Percentiles rank a stretch among this genome's conserved stretches.
These are phyloP conservation scores for Nothoprocta pentlandii DNA, from an alignment of 2,113 vertebrate species.

Conservation along the genomic window DNA sequence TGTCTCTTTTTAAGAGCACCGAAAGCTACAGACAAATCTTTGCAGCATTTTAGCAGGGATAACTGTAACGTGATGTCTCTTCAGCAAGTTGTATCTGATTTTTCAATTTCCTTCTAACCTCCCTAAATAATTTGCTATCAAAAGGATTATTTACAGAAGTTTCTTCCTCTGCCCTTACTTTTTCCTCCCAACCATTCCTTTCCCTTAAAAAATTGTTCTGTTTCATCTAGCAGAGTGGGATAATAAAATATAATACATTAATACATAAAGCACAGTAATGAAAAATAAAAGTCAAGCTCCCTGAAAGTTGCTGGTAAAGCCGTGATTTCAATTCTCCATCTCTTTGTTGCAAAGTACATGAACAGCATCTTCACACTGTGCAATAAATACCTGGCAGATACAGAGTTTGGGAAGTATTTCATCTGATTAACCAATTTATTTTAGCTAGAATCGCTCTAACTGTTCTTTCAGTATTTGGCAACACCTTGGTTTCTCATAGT, in stretches of 20 bases:
- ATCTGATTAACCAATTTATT: neutral
- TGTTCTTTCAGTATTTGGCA: neutral
- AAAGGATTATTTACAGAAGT: neutral
- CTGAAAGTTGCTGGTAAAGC: neutral
- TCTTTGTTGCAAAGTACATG: neutral
- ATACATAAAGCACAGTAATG: neutral
- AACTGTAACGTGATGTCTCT: neutral
- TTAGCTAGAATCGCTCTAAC: neutral
- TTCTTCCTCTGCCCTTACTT: neutral
- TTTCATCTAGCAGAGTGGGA: accelerated
- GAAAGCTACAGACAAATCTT: neutral
- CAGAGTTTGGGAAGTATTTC: neutral
- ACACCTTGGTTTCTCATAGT: neutral
- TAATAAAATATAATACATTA: neutral
- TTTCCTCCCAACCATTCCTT: neutral
- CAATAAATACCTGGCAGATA: neutral
- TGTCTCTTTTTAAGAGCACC: neutral
- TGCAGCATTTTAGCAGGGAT: neutral
- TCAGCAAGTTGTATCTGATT: neutral
- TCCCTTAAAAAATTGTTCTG: neutral
- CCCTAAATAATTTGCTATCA: neutral
- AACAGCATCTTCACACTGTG: neutral
- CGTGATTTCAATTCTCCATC: neutral
- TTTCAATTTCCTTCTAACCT: neutral
- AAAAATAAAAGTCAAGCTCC: neutral